Percentiles rank a stretch among this genome's conserved stretches.
Conservation (phyloP, 2,797 vertebrate genomes). For the Ctenochaetus hawaiiensis region DNA sequence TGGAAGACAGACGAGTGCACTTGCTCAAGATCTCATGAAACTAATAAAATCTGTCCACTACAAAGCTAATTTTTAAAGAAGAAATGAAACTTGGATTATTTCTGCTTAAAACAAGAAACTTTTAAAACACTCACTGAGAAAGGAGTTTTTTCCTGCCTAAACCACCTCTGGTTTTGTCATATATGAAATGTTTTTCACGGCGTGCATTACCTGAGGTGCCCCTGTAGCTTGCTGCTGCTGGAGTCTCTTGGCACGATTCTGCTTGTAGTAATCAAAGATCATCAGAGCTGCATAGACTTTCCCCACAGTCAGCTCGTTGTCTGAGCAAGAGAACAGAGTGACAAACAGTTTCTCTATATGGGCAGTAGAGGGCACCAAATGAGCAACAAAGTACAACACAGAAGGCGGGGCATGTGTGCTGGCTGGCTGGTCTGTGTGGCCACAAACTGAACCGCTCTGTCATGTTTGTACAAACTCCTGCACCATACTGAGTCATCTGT, state of each 20-base stretch:
- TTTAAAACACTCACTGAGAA: too few relatives aligned
- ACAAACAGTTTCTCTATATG: neutral
- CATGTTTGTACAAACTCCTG: neutral
- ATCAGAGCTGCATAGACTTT: constrained; percentile 98
- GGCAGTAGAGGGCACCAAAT: constrained; percentile 64
- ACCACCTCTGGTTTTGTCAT: too few relatives aligned
- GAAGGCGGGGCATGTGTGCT: neutral
- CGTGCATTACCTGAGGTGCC: constrained; percentile 73
- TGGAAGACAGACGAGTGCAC: neutral
- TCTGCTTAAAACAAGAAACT: too few relatives aligned
- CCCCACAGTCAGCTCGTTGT: constrained; percentile 96
- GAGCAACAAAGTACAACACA: constrained; percentile 10
- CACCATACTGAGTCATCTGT: neutral
- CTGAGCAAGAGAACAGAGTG: constrained; percentile 70
- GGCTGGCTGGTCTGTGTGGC: neutral
- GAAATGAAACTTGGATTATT: too few relatives aligned
- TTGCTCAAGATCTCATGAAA: too few relatives aligned
- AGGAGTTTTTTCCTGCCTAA: too few relatives aligned
- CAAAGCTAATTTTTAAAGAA: too few relatives aligned
- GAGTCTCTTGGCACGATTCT: constrained; percentile 93
- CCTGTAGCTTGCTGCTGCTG: constrained; percentile 87
- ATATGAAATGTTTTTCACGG: too few relatives aligned
- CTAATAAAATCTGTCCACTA: too few relatives aligned
- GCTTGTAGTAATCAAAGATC: constrained; percentile 99
- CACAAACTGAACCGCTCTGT: neutral